These are phyloP conservation scores for Aegotheles bennettii DNA, from an alignment of 2,113 vertebrate genomes.

Conservation along the genomic window DNA sequence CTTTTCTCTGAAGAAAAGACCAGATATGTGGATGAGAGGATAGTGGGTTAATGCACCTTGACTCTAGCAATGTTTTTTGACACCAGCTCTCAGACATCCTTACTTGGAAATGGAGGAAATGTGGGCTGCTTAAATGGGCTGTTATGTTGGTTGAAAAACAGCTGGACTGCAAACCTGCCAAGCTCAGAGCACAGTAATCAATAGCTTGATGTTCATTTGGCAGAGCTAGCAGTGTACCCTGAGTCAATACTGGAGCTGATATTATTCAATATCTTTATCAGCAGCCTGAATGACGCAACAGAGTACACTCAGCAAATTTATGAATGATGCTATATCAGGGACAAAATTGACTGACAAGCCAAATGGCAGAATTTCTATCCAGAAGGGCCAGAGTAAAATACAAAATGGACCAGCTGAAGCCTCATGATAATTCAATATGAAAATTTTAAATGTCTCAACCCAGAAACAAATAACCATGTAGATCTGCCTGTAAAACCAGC, in stretches of 20 bases:
- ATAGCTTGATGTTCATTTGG: slow-evolving; percentile 40
- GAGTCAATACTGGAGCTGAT: not conserved
- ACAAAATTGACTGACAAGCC: slow-evolving; percentile 1
- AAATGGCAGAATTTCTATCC: not conserved
- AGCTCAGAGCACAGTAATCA: not conserved
- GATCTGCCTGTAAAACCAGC: not conserved
- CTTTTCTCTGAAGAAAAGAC: not conserved
- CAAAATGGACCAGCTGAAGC: not conserved
- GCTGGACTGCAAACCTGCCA: slow-evolving; percentile 22
- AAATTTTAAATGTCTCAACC: not conserved
- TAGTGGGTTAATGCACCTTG: not conserved
- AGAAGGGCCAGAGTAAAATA: not conserved
- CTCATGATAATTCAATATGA: not conserved
- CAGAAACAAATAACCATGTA: not conserved
- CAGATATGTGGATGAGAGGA: not conserved
- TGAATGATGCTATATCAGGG: not conserved
- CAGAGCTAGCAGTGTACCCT: not conserved
- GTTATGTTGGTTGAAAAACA: not conserved
- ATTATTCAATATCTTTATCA: slow-evolving; percentile 17
- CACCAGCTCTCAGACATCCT: not conserved
- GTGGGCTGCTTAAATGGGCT: not conserved
- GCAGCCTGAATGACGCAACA: not conserved
- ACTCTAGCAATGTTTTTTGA: not conserved
- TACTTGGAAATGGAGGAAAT: not conserved
- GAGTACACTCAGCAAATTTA: slow-evolving; percentile 21